Base-by-base conservation (phyloP, 1,140 invertebrate species). In the Diabrotica undecimpunctata region DNA sequence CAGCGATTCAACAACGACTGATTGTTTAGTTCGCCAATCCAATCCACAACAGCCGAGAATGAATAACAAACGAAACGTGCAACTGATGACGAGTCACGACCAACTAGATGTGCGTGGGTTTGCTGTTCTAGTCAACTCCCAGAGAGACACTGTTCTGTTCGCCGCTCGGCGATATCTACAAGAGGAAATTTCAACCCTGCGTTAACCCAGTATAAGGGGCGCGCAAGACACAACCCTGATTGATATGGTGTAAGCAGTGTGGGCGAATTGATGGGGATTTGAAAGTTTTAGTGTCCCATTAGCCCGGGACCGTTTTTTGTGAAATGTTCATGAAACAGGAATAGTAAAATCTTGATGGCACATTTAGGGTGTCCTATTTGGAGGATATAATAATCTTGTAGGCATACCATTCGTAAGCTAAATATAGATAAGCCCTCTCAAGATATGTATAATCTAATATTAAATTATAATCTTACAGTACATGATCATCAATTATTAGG, bases 211-310 rank as follows among this genome's bases (percentile, higher is more conserved):
- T 46, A 46, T 10, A 4, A 46, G 41, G 41, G 41, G 41, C 41
- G 41, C 41, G 41, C 41, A 46, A 46, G 41, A 46, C 41, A 46
- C 41, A 46, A 46, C 41, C 41, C 41, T n/a, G 41, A 46, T 46
- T 46, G 41, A 46, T 46, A n/a, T n/a, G 41, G 5, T n/a, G 41
- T 46, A n/a, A n/a, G 41, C 41, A n/a, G 5, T n/a, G 41, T 46
- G 41, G 41, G 41, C 41, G 41, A 46, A 46, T 25, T n/a, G 41
- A 10, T n/a, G 41, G 41, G 5, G 41, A 46, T n/a, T 46, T 46
- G 41, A 46, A 5, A 46, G 41, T 46, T 46, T 46, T 46, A 46
- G 25, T 25, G 25, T 25, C 25, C 25, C 25, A 25, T 25, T 25
- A 25, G 25, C 25, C 25, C 25, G 25, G 25, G 25, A 25, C 25